These are phyloP conservation scores for Lithodes maja DNA, from an alignment of 2,888 invertebrate genomes.

Conservation along the genomic window DNA sequence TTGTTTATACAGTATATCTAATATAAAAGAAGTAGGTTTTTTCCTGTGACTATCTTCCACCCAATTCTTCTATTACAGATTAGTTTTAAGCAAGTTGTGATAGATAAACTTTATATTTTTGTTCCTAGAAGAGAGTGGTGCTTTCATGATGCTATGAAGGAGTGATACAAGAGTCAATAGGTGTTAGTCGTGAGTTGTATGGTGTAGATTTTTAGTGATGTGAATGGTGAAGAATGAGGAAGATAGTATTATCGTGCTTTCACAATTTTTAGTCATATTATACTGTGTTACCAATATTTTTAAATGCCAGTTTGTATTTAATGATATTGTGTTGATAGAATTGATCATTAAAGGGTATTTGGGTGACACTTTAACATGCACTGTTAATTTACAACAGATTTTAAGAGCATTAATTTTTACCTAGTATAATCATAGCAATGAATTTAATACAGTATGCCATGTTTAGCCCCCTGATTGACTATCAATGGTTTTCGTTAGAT, in stretches of 20 bases:
- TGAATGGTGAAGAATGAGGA: neutral
- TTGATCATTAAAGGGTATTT: too few relatives aligned
- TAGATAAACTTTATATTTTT: constrained; percentile 8
- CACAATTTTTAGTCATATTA: neutral
- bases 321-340: neutral
- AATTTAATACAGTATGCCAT: too few relatives aligned
- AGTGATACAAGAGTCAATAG: constrained; percentile 4
- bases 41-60: too few relatives aligned
- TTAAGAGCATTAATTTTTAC: too few relatives aligned
- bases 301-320: neutral
- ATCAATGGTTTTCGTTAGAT: too few relatives aligned
- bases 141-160: constrained; percentile 18
- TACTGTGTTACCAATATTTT: neutral
- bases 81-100: constrained; percentile 14
- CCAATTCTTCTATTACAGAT: neutral
- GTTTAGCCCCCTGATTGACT: too few relatives aligned
- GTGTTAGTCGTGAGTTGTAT: neutral
- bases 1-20: too few relatives aligned
- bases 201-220: neutral
- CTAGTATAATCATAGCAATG: too few relatives aligned
- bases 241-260: neutral
- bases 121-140: constrained; percentile 20
- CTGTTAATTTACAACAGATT: too few relatives aligned
- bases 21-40: too few relatives aligned
- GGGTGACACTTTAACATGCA: too few relatives aligned